phyloP scores from a whole-genome alignment of 1,140 invertebrate species.

The Antheraea mylitta region DNA sequence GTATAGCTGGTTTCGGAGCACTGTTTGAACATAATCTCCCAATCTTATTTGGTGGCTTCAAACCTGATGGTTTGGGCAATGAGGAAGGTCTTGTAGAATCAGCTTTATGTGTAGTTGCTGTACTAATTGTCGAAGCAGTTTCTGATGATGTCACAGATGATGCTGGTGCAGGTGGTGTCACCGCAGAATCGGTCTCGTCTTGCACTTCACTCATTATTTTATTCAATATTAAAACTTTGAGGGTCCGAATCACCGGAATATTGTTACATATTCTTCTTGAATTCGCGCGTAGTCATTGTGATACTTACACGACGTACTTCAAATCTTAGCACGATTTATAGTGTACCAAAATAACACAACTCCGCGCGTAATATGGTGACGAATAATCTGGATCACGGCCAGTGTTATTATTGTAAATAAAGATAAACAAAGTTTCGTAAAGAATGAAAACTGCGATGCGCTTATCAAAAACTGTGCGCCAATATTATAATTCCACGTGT shows the following conservation, averaged over 20 bases:
- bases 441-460: conserved; percentile 15
- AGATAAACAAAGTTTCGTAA: conserved; percentile 36
- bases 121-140: conserved; percentile 49
- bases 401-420: conserved; percentile 46
- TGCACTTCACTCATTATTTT: conserved; percentile 65
- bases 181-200: conserved; percentile 38
- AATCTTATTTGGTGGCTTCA: conserved; percentile 82
- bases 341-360: conserved; percentile 69
- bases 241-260: conserved; percentile 11
- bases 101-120: conserved; percentile 41
- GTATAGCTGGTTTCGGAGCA: conserved; percentile 80
- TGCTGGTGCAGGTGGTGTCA: conserved; percentile 34
- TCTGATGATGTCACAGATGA: conserved; percentile 54
- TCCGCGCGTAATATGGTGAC: conserved; percentile 72
- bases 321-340: conserved; percentile 56
- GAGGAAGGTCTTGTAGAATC: conserved; percentile 50
- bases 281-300: conserved; percentile 23
- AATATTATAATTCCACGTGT: conserved; percentile 17
- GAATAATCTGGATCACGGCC: conserved; percentile 75
- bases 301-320: conserved; percentile 37
- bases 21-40: conserved; percentile 79
- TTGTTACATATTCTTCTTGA: conserved; percentile 36
- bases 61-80: conserved; percentile 76
- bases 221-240: conserved; percentile 47
- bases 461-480: conserved; percentile 14